These are phyloP conservation scores for Etheostoma nigrum DNA, from an alignment of 2,797 vertebrate genomes.

Conservation along the genomic window DNA sequence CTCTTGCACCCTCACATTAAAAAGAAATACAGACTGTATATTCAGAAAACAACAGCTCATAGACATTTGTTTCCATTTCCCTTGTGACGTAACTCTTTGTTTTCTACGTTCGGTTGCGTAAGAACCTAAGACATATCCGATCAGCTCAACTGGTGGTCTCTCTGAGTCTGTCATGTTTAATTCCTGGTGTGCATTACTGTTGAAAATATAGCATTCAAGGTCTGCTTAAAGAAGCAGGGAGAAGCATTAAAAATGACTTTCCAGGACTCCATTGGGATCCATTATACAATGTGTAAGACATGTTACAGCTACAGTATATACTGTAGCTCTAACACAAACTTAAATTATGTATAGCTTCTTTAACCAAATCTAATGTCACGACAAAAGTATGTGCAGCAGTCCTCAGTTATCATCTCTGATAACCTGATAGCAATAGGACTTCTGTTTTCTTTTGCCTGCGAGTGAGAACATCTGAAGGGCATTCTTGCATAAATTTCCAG, in stretches of 20 bases:
- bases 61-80: conserved; percentile 6
- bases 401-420: conserved; percentile 12
- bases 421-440: conserved; percentile 33
- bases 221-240: conserved; percentile 8
- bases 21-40: conserved; percentile 52
- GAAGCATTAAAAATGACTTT: conserved; percentile 20
- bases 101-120: conserved; percentile 15
- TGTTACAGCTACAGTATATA: conserved; percentile 6
- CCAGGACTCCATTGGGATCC: not conserved
- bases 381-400: conserved; percentile 21
- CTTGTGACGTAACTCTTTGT: conserved; percentile 6
- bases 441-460: conserved; percentile 14
- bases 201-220: not conserved
- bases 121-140: conserved; percentile 2
- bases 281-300: conserved; percentile 5
- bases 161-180: conserved; percentile 20
- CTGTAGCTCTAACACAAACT: not conserved
- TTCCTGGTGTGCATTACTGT: conserved; percentile 25
- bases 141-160: conserved; percentile 11
- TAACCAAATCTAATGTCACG: conserved; percentile 16
- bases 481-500: conserved; percentile 52
- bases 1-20: conserved; percentile 36
- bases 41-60: conserved; percentile 26
- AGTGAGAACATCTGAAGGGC: conserved; percentile 56
- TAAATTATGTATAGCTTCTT: conserved; percentile 44